A percentile compares a stretch with the other conserved stretches of the same genome.
These are phyloP conservation scores for Antheraea pernyi DNA, from an alignment of 1,140 invertebrate genomes.

Conservation along the genomic window DNA sequence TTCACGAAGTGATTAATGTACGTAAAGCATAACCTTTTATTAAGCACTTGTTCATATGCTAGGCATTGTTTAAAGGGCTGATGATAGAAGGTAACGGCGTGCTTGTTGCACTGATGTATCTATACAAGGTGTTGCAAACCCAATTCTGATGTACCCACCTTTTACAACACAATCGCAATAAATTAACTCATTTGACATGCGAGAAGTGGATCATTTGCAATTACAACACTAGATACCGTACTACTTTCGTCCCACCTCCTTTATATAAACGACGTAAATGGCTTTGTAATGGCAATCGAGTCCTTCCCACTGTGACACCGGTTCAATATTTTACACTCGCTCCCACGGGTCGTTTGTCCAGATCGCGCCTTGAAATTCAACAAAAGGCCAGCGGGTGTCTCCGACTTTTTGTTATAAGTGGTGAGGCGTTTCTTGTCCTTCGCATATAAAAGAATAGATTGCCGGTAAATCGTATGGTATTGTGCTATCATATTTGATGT, in stretches of 20 bases:
- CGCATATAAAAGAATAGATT: conserved; percentile 72
- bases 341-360: conserved; percentile 66
- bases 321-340: conserved; percentile 60
- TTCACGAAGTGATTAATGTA: too few relatives aligned
- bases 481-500: conserved; percentile 65
- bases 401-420: conserved; percentile 72
- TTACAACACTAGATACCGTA: conserved; percentile 38
- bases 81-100: too few relatives aligned
- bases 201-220: conserved; percentile 68
- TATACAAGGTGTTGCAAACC: conserved; percentile 53
- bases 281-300: conserved; percentile 62
- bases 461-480: conserved; percentile 72
- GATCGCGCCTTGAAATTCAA: conserved; percentile 51
- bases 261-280: conserved; percentile 66
- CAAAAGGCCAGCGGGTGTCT: conserved; percentile 73
- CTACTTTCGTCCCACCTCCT: conserved; percentile 42
- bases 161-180: conserved; percentile 67
- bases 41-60: too few relatives aligned
- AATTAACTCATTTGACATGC: conserved; percentile 67
- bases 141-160: conserved; percentile 50
- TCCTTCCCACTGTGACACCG: conserved; percentile 54
- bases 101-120: conserved; percentile 23
- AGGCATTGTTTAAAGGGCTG: too few relatives aligned
- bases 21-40: too few relatives aligned
- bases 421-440: conserved; percentile 65